Conservation (phyloP, 2,797 vertebrate species). For the Sorex maritimensis region DNA sequence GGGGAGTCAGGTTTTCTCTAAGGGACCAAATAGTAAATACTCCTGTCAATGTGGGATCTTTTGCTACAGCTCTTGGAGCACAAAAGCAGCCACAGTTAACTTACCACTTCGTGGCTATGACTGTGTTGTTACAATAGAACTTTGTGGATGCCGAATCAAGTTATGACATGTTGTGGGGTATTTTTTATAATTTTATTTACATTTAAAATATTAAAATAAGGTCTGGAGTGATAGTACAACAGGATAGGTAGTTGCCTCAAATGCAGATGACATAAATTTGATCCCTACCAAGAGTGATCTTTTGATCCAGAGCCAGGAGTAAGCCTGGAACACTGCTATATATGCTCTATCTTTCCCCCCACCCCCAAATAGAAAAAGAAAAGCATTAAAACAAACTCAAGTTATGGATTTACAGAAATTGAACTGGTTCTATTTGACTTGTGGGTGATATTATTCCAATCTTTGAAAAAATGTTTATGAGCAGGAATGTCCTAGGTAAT, state of each 20-base stretch:
- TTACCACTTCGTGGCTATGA: neutral
- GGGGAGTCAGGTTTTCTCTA: neutral
- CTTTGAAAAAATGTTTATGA: neutral
- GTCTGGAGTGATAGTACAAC: too few relatives aligned
- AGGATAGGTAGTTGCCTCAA: too few relatives aligned
- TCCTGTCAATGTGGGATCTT: neutral
- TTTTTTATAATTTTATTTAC: neutral
- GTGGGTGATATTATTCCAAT: neutral
- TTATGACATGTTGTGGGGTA: neutral
- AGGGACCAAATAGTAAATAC: conserved; percentile 13
- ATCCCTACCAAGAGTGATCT: too few relatives aligned
- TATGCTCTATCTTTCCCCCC: too few relatives aligned
- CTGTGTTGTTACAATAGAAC: conserved; percentile 1
- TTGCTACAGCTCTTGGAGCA: neutral
- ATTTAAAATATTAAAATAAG: neutral
- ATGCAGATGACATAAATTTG: too few relatives aligned
- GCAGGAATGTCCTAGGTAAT: neutral
- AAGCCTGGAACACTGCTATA: too few relatives aligned
- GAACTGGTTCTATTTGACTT: neutral
- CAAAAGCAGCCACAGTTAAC: neutral
- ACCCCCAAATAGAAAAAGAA: too few relatives aligned
- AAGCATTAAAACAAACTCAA: too few relatives aligned
- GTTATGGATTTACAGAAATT: neutral
- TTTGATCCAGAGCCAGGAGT: too few relatives aligned
- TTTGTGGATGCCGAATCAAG: conserved; percentile 1